Conservation (phyloP, 2,113 vertebrate genomes). For the Bos javanicus region DNA sequence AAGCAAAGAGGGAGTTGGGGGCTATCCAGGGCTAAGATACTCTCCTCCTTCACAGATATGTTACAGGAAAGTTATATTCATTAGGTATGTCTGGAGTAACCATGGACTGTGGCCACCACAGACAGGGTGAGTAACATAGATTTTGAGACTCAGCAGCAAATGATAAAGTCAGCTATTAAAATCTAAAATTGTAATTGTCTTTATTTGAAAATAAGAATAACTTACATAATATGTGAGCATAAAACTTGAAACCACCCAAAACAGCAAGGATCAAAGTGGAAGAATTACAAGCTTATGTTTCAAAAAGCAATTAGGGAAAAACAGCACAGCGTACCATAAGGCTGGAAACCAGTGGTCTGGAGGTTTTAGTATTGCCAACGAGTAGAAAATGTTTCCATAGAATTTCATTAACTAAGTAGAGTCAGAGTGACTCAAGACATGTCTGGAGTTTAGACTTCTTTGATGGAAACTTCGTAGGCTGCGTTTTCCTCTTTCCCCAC, state of each 20-base stretch:
- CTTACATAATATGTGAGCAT: neutral
- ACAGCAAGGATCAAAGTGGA: neutral
- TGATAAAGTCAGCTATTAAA: neutral
- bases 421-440: slow-evolving; percentile 48
- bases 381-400: slow-evolving; percentile 44
- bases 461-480: slow-evolving; percentile 60
- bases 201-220: neutral
- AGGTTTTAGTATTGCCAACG: neutral
- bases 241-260: neutral
- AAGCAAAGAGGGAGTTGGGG: neutral
- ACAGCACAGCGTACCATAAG: neutral
- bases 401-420: slow-evolving; percentile 49
- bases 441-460: slow-evolving; percentile 41
- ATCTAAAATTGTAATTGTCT: neutral
- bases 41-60: neutral
- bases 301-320: neutral
- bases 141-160: neutral
- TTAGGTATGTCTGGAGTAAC: neutral
- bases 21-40: neutral
- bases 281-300: neutral
- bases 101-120: neutral
- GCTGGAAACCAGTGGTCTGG: neutral
- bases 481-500: slow-evolving; percentile 35
- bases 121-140: neutral
- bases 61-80: neutral